A percentile compares a stretch with the other conserved stretches of the same genome.
phyloP scores from a whole-genome alignment of 2,888 invertebrate species.

The Leptopterna dolabrata region DNA sequence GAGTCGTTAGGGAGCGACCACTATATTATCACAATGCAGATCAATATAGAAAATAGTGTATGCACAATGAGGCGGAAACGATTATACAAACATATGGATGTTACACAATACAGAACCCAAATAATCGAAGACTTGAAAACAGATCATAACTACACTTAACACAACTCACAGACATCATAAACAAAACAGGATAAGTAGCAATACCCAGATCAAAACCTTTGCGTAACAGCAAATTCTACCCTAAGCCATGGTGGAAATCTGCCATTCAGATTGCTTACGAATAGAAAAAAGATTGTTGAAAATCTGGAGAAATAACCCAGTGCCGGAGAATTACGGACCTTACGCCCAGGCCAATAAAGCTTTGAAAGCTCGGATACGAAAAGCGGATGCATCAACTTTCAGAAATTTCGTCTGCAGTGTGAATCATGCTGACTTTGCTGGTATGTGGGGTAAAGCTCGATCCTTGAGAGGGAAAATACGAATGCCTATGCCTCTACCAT shows the following conservation, averaged over 20 bases:
- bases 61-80: not conserved
- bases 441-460: not conserved
- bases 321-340: not conserved
- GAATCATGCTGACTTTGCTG: not conserved
- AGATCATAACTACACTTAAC: not conserved
- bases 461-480: not conserved
- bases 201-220: not conserved
- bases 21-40: not conserved
- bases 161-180: not conserved
- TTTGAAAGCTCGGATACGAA: not conserved
- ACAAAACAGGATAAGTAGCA: not conserved
- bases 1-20: not conserved
- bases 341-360: not conserved
- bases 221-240: not conserved
- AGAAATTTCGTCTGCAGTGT: not conserved
- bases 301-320: not conserved
- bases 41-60: not conserved
- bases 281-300: not conserved
- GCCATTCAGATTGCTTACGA: not conserved
- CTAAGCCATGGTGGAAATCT: not conserved
- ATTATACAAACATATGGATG: not conserved
- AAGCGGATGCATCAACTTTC: not conserved
- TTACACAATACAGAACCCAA: not conserved
- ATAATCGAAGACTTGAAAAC: not conserved
- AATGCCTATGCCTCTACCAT: not conserved